Base-by-base conservation (phyloP, 2,888 invertebrate species). In the Mylabris sibirica region DNA sequence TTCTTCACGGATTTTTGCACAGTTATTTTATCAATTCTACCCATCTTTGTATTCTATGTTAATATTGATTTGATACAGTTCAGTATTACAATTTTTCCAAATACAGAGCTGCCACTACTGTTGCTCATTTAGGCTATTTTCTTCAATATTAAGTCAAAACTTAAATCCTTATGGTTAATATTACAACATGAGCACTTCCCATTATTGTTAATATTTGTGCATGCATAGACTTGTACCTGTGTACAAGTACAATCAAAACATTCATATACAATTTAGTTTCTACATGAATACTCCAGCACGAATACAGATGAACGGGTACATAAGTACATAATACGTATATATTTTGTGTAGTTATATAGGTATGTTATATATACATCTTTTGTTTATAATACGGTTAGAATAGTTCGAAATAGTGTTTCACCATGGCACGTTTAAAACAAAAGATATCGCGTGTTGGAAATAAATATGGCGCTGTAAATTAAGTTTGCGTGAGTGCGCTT, bases 381-480 rank as follows among this genome's bases (percentile, higher is more conserved):
- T 80, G 81, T 81, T n/a, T 79, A n/a, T 44, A 44, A 76, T 73
- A 65, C 49, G 71, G 66, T 68, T 70, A 70, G 76, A 76, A 76
- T 75, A 71, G 76, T 74, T 78, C 77, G 76, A 77, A 80, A 76
- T 76, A 76, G 73, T 75, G 77, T 81, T 83, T 82, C 82, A 82
- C 84, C 83, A 83, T 84, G 84, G 84, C 84, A 84, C 82, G 83
- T 83, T 84, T 83, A 81, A 83, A 84, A 84, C 84, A 84, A 84
- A 84, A 83, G 84, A 80, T 82, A 84, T 84, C 84, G 84, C 84
- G 84, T 84, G 83, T 81, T 81, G 78, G 83, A 83, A 83, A 82
- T 84, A 84, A 84, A 84, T 84, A 84, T 84, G 84, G 84, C 84
- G 84, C 78, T 81, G 83, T 84, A 84, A 84, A 85, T 84, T 84